Evolutionary conservation across 2,113 vertebrate species (phyloP).

Genomic region (Dendrocopos noguchii): DNA sequence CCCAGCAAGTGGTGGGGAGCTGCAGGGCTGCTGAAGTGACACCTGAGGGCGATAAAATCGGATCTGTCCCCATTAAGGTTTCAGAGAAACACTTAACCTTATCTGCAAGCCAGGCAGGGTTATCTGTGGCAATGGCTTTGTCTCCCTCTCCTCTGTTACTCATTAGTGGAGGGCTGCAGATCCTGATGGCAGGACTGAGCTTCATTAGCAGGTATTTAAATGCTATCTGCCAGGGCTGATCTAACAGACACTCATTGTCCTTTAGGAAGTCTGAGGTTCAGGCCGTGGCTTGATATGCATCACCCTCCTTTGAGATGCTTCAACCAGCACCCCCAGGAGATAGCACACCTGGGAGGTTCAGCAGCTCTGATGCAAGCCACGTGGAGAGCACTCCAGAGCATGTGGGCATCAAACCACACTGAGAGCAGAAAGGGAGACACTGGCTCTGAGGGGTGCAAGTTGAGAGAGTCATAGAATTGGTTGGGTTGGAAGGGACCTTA

Average conservation of each 20-base stretch:
- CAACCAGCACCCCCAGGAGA: not conserved
- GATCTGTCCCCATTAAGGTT: conserved; percentile 39
- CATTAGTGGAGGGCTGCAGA: not conserved
- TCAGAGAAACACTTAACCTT: conserved; percentile 33
- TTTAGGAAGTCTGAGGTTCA: not conserved
- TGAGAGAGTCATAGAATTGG: too few species aligned
- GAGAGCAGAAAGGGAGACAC: accelerated
- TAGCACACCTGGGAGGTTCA: accelerated
- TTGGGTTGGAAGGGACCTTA: too few species aligned
- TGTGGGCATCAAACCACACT: accelerated
- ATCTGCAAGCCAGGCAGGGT: not conserved
- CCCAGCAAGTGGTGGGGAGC: not conserved
- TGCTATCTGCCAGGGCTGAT: not conserved
- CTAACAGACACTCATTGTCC: not conserved
- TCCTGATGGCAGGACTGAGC: not conserved
- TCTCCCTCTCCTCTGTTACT: not conserved
- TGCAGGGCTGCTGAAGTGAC: not conserved
- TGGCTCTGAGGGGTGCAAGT: accelerated
- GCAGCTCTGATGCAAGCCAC: not conserved
- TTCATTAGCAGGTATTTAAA: conserved; percentile 56
- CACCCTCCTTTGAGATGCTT: not conserved
- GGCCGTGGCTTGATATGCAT: accelerated
- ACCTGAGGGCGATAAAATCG: not conserved
- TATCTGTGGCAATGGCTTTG: conserved; percentile 42
- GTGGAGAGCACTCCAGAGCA: too few species aligned